A percentile compares a stretch with the other conserved stretches of the same genome.
These are phyloP conservation scores for Whitmania pigra DNA, from an alignment of 1,140 invertebrate genomes.

Conservation along the genomic window DNA sequence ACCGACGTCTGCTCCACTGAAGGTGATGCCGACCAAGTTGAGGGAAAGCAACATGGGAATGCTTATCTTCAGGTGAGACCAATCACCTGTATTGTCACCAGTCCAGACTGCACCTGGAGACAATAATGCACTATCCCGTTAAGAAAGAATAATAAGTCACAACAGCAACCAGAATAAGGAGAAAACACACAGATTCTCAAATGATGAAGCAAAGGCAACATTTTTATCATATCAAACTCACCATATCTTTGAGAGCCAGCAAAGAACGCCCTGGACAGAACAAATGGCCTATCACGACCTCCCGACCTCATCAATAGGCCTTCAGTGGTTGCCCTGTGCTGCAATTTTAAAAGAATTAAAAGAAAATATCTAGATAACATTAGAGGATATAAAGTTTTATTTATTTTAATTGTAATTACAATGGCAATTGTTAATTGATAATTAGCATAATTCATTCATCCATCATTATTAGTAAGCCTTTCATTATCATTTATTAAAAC, in stretches of 20 bases:
- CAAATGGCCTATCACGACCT: conserved; percentile 66
- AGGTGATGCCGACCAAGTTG: conserved; percentile 76
- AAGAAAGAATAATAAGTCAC: background rate
- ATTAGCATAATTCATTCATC: background rate
- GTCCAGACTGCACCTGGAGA: conserved; percentile 80
- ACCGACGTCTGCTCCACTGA: conserved; percentile 91
- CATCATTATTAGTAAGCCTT: background rate
- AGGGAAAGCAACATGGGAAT: conserved; percentile 88
- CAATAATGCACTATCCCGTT: too few species aligned
- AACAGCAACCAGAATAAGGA: too few species aligned
- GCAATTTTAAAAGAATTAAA: too few species aligned
- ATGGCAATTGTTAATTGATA: background rate
- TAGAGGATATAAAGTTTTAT: too few species aligned
- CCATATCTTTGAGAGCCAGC: conserved; percentile 70
- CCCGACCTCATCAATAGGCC: conserved; percentile 62
- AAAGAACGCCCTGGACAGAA: conserved; percentile 78
- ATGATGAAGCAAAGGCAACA: too few species aligned
- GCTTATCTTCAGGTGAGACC: conserved; percentile 73
- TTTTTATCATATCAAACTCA: conserved; percentile 25
- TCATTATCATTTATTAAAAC: background rate
- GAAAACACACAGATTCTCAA: too few species aligned
- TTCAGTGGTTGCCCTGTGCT: conserved; percentile 52
- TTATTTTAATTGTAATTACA: too few species aligned
- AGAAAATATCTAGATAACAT: too few species aligned
- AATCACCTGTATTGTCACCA: conserved; percentile 89